Evolutionary conservation across 2,888 invertebrate species (phyloP).

Genomic region (Eilema sororculum): DNA sequence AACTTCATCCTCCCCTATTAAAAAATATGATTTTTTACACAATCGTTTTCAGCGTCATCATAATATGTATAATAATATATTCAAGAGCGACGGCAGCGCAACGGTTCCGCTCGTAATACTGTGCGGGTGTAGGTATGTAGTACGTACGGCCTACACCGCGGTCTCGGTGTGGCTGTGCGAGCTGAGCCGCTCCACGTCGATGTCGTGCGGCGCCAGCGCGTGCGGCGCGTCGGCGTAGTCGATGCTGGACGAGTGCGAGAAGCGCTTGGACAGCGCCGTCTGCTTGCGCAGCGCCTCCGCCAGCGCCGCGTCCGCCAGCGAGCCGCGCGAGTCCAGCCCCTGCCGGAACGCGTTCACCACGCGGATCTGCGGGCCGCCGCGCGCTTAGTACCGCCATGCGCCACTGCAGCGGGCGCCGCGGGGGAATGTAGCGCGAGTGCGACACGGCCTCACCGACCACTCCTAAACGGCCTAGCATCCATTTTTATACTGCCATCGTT

Average conservation of each 20-base stretch:
- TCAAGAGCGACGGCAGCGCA: constrained; percentile 75
- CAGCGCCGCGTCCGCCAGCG: constrained; percentile 96
- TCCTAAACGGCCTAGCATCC: not conserved
- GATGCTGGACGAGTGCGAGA: constrained; percentile 95
- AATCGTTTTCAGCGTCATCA: constrained; percentile 68
- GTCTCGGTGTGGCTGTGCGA: constrained; percentile 97
- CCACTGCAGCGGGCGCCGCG: too few species aligned
- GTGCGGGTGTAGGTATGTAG: too few species aligned
- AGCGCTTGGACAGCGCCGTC: constrained; percentile 96
- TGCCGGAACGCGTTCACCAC: constrained; percentile 99
- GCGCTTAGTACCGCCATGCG: constrained; percentile 20
- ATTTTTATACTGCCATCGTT: not conserved
- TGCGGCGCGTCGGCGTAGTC: constrained; percentile 89
- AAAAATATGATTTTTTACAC: constrained; percentile 79
- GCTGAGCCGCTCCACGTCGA: constrained; percentile 96
- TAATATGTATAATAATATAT: constrained; percentile 55
- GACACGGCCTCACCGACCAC: too few species aligned
- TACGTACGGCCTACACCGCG: constrained; percentile 90
- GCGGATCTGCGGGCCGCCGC: constrained; percentile 94
- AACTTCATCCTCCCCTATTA: constrained; percentile 67
- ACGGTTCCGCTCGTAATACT: too few species aligned
- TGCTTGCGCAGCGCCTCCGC: constrained; percentile 98
- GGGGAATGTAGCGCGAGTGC: too few species aligned
- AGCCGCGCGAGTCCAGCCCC: constrained; percentile 98
- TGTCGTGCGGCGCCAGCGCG: constrained; percentile 95